A percentile compares a stretch with the other conserved stretches of the same genome.
phyloP scores from a whole-genome alignment of 1,140 invertebrate species.

The Drosophila orena region DNA sequence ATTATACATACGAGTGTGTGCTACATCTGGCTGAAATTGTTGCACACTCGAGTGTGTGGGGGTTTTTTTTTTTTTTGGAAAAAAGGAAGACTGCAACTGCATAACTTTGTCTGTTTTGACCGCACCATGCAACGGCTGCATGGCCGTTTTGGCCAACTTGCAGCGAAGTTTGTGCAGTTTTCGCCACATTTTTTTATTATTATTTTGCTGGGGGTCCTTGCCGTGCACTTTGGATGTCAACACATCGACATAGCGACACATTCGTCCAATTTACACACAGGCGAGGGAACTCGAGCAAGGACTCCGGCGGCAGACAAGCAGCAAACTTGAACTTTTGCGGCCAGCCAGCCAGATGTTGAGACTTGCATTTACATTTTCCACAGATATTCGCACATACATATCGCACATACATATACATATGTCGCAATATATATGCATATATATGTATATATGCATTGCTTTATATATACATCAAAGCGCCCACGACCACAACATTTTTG shows the following conservation, averaged over 20 bases:
- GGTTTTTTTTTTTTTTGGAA: conserved; percentile 10
- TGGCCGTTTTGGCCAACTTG: conserved; percentile 52
- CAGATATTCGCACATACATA: conserved; percentile 6
- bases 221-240: conserved; percentile 77
- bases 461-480: conserved; percentile 59
- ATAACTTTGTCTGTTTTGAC: conserved; percentile 39
- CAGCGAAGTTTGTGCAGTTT: conserved; percentile 49
- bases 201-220: conserved; percentile 11
- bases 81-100: conserved; percentile 7
- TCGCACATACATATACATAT: neutral
- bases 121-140: conserved; percentile 25
- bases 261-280: conserved; percentile 81
- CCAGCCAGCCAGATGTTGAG: conserved; percentile 59
- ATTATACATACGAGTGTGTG: neutral
- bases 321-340: conserved; percentile 81
- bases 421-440: neutral
- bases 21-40: conserved; percentile 4
- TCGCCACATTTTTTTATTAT: neutral
- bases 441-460: conserved; percentile 5
- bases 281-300: conserved; percentile 54
- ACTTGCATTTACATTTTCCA: conserved; percentile 53
- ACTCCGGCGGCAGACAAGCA: conserved; percentile 67
- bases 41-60: neutral
- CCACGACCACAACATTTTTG: conserved; percentile 81
- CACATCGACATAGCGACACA: conserved; percentile 80